Evolutionary conservation across 2,888 invertebrate species (phyloP).

Genomic region (Lasioglossum calceatum): DNA sequence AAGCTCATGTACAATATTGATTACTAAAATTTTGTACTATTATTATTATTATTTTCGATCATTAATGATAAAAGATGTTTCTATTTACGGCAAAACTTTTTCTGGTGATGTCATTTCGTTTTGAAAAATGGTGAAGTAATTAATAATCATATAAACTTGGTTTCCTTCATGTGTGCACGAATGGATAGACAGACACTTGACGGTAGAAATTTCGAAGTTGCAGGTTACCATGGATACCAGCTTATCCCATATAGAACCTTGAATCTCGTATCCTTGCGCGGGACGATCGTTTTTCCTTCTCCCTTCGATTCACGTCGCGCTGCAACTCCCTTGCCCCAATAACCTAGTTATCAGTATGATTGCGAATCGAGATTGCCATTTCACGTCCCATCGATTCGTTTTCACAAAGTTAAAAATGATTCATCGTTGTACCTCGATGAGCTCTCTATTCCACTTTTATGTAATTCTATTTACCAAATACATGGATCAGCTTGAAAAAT

Average conservation of each 20-base stretch:
- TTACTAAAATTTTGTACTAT: background rate
- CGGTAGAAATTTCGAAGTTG: conserved; percentile 9
- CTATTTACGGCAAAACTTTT: background rate
- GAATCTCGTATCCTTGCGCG: conserved; percentile 51
- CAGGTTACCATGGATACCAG: conserved; percentile 32
- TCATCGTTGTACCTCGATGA: background rate
- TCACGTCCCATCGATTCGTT: conserved; percentile 25
- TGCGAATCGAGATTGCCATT: conserved; percentile 47
- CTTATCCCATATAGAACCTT: conserved; percentile 41
- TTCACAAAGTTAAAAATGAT: background rate
- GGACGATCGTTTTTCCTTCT: conserved; percentile 52
- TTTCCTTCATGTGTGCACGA: background rate
- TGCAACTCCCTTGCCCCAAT: conserved; percentile 63
- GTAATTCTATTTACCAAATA: background rate
- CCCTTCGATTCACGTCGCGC: conserved; percentile 34
- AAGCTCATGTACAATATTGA: background rate
- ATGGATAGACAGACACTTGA: background rate
- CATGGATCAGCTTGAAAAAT: background rate
- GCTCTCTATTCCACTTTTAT: background rate
- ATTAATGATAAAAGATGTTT: background rate
- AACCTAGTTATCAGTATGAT: conserved; percentile 68
- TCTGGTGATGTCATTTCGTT: background rate
- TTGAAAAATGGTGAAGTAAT: background rate
- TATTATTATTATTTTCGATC: background rate
- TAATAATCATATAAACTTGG: background rate